Base-by-base conservation (phyloP, 2,797 vertebrate genomes). In the Paramormyrops hopkinsi region DNA sequence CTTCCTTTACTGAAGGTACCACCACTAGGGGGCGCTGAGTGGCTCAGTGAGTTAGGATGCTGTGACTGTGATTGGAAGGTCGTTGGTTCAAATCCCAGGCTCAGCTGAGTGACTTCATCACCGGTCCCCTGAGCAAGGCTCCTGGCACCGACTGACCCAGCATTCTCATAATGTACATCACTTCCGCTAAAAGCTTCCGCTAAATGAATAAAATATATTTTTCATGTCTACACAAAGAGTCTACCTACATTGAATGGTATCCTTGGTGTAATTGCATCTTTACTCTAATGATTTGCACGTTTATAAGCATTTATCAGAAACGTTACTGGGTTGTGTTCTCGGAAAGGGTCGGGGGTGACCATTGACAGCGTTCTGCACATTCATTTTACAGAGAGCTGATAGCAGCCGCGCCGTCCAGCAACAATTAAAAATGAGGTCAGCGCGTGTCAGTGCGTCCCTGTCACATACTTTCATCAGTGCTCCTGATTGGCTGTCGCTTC, bases 401-500 rank as follows among this genome's bases (percentile, higher is more conserved):
- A 54, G 11, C 29, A 54, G 50, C 25, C 0, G 22, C 14, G 7
- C 46, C 29, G 6, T 25, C 25, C 29, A 62, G 41, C 33, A 19
- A 25, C 41, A 59, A 62, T 87, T 59, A 59, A 50, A 87, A 62
- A 62, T 41, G 53, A 46, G 19, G 56, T 87, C 56, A 48, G 51
- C 4, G 85, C 1, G n/a, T 25, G 33, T 53, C 25, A 37, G 53
- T 33, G 29, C 6, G 7, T 59, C 29, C 29, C 29, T 17, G 25
- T 87, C 86, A 54, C 97, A 96, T 93, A 99, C 99, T 96, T 95
- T 99, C 99, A 87, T 99, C 98, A 0, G 94, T 97, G 90, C 97
- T 97, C 41, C 93, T 97, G 93, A 99, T 98, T 2, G 98, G 96
- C 93, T 98, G 98, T 37, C 97, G 96, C 92, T 97, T 99, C 93